Evolutionary conservation across 2,888 invertebrate species (phyloP), one percentile per base, ranked within the genome.

Genomic region (Agrypnus murinus): DNA sequence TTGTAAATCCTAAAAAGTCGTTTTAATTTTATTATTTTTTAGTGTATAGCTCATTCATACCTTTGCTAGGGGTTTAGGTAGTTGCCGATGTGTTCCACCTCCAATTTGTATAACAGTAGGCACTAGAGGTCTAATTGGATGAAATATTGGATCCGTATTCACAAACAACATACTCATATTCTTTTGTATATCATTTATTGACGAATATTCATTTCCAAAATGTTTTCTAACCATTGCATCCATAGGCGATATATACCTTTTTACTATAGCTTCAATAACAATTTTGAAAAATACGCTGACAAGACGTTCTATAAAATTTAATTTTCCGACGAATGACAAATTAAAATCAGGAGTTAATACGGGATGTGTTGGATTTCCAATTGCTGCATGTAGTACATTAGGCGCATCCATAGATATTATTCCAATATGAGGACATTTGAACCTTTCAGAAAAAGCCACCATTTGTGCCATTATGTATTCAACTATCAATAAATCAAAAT

Each of bases 1-100:
- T 74, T 83, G 74, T 17, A 86, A 72, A 65, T 85, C 83, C 85
- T 86, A 63, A 45, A 60, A 84, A 40, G 2, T 32, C 34, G n/a
- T n/a, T n/a, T 3, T 40, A n/a, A 40, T n/a, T 34, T 7, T 9
- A 40, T n/a, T n/a, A 7, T 10, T 10, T 10, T n/a, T 9, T 10
- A 8, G 5, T 12, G 6, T n/a, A 14, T 1, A 15, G 9, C 9
- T 1, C 5, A 40, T n/a, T 78, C 14, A 40, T 59, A 59, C 59
- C 12, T 40, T 10, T 10, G 19, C 5, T 17, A 59, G 14, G 6
- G 10, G 2, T 59, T 43, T 15, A 5, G 40, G 12, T 7, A 2
- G 14, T 12, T 43, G 8, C 1, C 40, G 5, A 25, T 43, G 59
- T 34, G 3, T 34, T 19, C 40, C 40, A n/a, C n/a, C n/a, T n/a